These are phyloP conservation scores for Nomada goodeniana DNA, from an alignment of 2,888 invertebrate genomes.

Conservation along the genomic window DNA sequence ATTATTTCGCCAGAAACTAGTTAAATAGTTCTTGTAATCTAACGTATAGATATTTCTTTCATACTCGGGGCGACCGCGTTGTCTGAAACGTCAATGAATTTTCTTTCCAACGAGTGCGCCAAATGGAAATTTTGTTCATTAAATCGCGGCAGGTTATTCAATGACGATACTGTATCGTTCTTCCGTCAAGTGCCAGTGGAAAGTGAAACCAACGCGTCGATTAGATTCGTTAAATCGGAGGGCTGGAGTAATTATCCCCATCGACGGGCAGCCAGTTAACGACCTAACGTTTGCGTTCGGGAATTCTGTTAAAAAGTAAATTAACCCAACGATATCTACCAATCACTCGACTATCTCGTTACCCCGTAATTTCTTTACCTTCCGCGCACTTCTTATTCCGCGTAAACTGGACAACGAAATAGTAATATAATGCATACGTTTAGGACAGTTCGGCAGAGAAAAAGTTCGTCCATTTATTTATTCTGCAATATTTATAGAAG, in stretches of 20 bases:
- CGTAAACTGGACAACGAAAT: background rate
- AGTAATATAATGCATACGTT: no score
- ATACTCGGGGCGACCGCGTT: no score
- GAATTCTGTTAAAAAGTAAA: constrained; percentile 24
- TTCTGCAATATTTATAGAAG: no score
- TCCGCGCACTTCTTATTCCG: no score
- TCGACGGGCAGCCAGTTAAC: constrained; percentile 10
- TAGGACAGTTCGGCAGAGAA: no score
- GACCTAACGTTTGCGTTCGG: constrained; percentile 12
- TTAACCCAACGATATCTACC: constrained; percentile 12
- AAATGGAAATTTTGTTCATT: background rate
- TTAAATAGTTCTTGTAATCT: no score
- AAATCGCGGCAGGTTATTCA: background rate
- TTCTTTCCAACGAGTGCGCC: no score
- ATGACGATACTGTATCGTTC: background rate
- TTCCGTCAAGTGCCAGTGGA: background rate
- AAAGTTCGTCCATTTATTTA: no score
- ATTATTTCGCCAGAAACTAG: no score
- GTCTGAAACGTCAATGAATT: no score
- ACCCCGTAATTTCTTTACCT: constrained; percentile 1
- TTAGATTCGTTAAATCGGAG: constrained; percentile 11
- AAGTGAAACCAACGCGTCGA: background rate
- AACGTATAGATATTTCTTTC: no score
- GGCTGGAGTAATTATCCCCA: constrained; percentile 15
- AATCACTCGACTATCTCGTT: background rate